phyloP scores from a whole-genome alignment of 2,888 invertebrate species.

The Andrena chrysosceles region DNA sequence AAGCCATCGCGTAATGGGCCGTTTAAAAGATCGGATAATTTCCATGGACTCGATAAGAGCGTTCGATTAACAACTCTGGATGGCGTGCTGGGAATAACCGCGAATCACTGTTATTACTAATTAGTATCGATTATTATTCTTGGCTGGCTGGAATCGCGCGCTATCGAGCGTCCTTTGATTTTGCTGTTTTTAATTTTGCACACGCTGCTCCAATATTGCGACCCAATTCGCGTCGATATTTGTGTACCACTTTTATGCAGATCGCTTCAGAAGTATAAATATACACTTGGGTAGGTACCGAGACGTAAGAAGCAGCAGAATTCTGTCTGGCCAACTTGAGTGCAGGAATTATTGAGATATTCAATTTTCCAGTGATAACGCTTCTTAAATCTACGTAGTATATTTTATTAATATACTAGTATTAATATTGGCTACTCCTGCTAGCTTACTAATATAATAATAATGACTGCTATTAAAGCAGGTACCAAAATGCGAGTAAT shows the following conservation, averaged over 20 bases:
- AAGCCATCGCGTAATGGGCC: slow-evolving; percentile 11
- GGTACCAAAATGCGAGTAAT: too few relatives aligned
- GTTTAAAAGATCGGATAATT: slow-evolving; percentile 32
- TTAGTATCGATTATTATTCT: slow-evolving; percentile 31
- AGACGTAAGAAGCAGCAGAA: too few relatives aligned
- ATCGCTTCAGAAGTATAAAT: too few relatives aligned
- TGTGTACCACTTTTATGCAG: not conserved
- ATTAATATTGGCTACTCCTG: too few relatives aligned
- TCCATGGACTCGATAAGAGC: slow-evolving; percentile 12
- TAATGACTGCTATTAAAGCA: too few relatives aligned
- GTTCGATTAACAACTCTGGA: slow-evolving; percentile 26
- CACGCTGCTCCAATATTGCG: not conserved
- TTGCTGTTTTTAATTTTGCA: not conserved
- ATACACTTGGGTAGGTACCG: too few relatives aligned
- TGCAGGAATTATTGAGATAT: too few relatives aligned
- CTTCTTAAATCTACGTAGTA: too few relatives aligned
- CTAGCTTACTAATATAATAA: too few relatives aligned
- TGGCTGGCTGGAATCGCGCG: not conserved
- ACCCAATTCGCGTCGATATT: not conserved
- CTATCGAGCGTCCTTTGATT: not conserved
- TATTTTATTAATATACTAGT: too few relatives aligned
- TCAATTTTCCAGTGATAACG: too few relatives aligned
- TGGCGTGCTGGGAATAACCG: slow-evolving; percentile 30
- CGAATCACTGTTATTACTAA: slow-evolving; percentile 31
- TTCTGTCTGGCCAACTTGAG: too few relatives aligned